Conservation (phyloP, 2,888 invertebrate species). For the Tinea pellionella region DNA sequence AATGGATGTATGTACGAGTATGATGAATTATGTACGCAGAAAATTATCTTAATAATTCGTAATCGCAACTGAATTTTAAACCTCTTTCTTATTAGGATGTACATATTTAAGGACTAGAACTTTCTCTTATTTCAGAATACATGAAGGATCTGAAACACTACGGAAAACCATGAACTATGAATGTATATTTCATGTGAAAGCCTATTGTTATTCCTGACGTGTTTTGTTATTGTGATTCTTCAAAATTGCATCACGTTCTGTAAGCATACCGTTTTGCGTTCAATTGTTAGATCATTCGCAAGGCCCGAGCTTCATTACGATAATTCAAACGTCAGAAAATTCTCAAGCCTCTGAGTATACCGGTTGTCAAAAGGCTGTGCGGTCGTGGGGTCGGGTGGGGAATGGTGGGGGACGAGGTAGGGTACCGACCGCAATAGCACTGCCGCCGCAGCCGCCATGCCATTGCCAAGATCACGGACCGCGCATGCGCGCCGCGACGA, state of each 20-base stretch:
- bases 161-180: constrained; percentile 7
- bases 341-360: constrained; percentile 48
- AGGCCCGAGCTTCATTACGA: constrained; percentile 44
- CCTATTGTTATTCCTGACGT: constrained; percentile 7
- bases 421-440: constrained; percentile 63
- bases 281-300: constrained; percentile 32
- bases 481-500: constrained; percentile 61
- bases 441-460: constrained; percentile 33
- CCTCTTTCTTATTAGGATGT: neutral
- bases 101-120: constrained; percentile 10
- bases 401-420: constrained; percentile 28
- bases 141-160: neutral
- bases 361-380: constrained; percentile 60
- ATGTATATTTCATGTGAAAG: constrained; percentile 9
- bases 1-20: neutral
- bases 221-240: constrained; percentile 15
- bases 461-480: constrained; percentile 74
- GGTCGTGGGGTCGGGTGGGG: constrained; percentile 17
- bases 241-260: constrained; percentile 29
- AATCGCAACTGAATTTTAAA: neutral
- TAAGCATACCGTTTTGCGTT: constrained; percentile 37
- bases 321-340: constrained; percentile 59
- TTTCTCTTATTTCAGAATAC: constrained; percentile 6
- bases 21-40: neutral
- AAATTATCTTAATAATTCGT: neutral